Base-by-base conservation (phyloP, 1,140 invertebrate species). In the Caenorhabditis remanei region DNA sequence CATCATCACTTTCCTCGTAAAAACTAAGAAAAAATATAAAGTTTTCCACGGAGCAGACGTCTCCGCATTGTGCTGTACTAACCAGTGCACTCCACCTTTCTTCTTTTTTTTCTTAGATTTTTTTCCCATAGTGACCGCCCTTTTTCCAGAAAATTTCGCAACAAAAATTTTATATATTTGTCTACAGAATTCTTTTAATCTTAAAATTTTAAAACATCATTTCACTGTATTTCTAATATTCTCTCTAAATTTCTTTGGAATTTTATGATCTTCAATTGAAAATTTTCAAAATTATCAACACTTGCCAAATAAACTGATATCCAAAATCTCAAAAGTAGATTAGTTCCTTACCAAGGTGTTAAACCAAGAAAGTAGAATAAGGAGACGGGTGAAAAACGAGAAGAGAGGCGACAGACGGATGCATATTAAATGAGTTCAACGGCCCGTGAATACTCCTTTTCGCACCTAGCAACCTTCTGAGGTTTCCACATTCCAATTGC, bases 361-460 rank as follows among this genome's bases (percentile, higher is more conserved):
- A 71, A 71, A 46, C 65, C 24, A 65, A 65, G 61, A 32, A 32
- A 65, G 61, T 71, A 63, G 9, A 63, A 63, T 32, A 63, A 63
- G 21, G 24, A 63, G 65, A 79, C 40, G 46, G 8, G 24, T 11
- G 14, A 9, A 79, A 79, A 79, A 19, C 7, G n/a, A 50, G 46
- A 24, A 48, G 71, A 79, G 71, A 79, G 71, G 46, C 71, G 71
- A 79, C 71, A 79, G 21, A 79, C 71, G 71, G 71, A 79, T 79
- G 71, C 71, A 79, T 79, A 79, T 79, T 41, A 79, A 79, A 79
- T 50, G 71, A 79, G 71, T 50, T 79, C 71, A 79, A 50, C 71
- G 71, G 71, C 46, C 71, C 71, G 71, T 79, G 46, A 79, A 79
- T 50, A 79, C 71, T 79, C 7, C 71, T 79, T 79, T 79, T 79